These are phyloP conservation scores for Typhlomys cinereus DNA, from an alignment of 2,113 vertebrate genomes.

Conservation along the genomic window DNA sequence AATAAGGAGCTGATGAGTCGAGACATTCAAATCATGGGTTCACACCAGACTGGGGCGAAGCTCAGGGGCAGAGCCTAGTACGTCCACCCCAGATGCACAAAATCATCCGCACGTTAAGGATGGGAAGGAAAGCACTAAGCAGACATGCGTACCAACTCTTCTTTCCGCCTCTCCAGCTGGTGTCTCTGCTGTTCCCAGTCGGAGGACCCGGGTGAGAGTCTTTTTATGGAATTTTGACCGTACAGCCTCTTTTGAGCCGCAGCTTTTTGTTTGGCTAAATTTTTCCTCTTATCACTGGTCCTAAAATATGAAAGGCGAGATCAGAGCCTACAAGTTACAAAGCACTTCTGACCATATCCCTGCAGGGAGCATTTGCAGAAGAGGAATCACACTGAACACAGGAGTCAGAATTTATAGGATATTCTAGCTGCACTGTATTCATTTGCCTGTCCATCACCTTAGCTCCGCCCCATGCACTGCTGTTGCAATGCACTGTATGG, in stretches of 20 bases:
- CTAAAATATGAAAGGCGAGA: slow-evolving; percentile 82
- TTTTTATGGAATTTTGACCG: slow-evolving; percentile 94
- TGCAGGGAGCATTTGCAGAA: not conserved
- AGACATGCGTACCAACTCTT: slow-evolving; percentile 91
- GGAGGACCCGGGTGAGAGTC: slow-evolving; percentile 92
- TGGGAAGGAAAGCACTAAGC: not conserved
- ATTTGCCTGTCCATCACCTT: not conserved
- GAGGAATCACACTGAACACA: not conserved
- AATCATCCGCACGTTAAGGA: too few relatives aligned
- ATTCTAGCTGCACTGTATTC: not conserved
- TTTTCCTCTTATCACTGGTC: slow-evolving; percentile 96
- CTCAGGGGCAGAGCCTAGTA: not conserved
- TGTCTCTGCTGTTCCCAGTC: slow-evolving; percentile 97
- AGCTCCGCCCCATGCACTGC: not conserved
- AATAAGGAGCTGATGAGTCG: slow-evolving; percentile 62
- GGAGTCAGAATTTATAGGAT: not conserved
- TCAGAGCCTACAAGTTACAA: not conserved
- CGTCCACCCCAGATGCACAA: too few relatives aligned
- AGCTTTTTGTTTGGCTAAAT: slow-evolving; percentile 97
- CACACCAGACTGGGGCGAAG: slow-evolving; percentile 85
- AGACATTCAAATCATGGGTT: not conserved
- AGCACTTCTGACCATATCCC: not conserved
- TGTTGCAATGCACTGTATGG: not conserved
- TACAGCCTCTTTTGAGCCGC: slow-evolving; percentile 96
- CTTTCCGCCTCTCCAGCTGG: slow-evolving; percentile 93